Evolutionary conservation across 2,797 vertebrate genomes (phyloP).

Genomic region (Pantherophis vulpinus): DNA sequence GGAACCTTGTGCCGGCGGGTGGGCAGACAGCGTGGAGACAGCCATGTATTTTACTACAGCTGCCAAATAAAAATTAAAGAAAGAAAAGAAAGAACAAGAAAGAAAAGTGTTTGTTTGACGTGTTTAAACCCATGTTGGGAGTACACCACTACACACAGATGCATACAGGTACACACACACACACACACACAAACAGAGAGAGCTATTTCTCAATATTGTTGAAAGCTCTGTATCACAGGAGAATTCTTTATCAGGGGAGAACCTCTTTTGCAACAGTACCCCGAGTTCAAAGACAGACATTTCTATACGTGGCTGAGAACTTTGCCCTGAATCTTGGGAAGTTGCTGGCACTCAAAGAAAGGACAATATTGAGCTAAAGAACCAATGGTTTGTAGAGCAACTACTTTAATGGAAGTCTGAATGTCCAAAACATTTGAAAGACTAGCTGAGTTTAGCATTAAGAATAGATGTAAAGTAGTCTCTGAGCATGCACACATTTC

Average conservation of each 20-base stretch:
- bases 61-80: constrained; percentile 77
- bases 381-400: neutral
- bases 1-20: constrained; percentile 73
- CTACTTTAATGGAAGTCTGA: neutral
- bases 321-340: neutral
- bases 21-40: constrained; percentile 88
- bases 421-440: neutral
- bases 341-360: neutral
- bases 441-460: neutral
- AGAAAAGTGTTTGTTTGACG: constrained; percentile 40
- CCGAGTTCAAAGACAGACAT: neutral
- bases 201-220: neutral
- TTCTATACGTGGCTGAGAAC: neutral
- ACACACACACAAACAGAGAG: neutral
- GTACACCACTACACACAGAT: neutral
- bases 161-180: neutral
- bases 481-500: neutral
- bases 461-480: neutral
- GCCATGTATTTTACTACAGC: constrained; percentile 79
- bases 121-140: constrained; percentile 12
- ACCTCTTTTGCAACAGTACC: neutral
- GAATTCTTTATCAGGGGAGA: neutral
- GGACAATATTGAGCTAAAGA: neutral
- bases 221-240: neutral
- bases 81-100: constrained; percentile 52